These are phyloP conservation scores for Lasioglossum malachurum DNA, from an alignment of 2,888 invertebrate genomes.

Conservation along the genomic window DNA sequence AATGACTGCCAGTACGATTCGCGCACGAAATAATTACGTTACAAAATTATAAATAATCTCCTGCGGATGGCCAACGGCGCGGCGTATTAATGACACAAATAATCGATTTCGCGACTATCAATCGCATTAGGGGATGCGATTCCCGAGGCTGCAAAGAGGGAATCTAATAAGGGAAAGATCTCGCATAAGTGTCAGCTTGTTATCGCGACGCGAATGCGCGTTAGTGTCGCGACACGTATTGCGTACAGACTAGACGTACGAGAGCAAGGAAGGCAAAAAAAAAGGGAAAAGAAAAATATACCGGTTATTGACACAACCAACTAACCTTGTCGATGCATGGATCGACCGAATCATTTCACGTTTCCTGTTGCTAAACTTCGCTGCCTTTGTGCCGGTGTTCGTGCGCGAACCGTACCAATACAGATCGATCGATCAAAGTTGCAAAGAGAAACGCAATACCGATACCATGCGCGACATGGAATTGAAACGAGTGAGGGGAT, in stretches of 20 bases:
- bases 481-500: no score
- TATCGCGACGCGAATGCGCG: conserved; percentile 20
- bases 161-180: not conserved
- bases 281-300: conserved; percentile 35
- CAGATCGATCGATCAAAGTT: not conserved
- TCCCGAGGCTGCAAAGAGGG: not conserved
- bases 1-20: not conserved
- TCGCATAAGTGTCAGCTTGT: not conserved
- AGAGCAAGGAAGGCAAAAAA: not conserved
- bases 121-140: no score
- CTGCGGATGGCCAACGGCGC: not conserved
- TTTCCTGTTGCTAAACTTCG: conserved; percentile 43
- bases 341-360: conserved; percentile 42
- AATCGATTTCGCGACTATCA: no score
- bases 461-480: not conserved
- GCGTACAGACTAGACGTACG: not conserved
- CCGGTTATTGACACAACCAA: conserved; percentile 47
- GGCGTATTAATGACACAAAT: not conserved
- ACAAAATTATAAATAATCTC: not conserved
- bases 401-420: not conserved
- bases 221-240: not conserved
- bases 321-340: conserved; percentile 48
- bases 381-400: not conserved
- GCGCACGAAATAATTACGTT: not conserved
- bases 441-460: not conserved